phyloP scores from a whole-genome alignment of 2,113 vertebrate species.

The Aplodontia rufa region DNA sequence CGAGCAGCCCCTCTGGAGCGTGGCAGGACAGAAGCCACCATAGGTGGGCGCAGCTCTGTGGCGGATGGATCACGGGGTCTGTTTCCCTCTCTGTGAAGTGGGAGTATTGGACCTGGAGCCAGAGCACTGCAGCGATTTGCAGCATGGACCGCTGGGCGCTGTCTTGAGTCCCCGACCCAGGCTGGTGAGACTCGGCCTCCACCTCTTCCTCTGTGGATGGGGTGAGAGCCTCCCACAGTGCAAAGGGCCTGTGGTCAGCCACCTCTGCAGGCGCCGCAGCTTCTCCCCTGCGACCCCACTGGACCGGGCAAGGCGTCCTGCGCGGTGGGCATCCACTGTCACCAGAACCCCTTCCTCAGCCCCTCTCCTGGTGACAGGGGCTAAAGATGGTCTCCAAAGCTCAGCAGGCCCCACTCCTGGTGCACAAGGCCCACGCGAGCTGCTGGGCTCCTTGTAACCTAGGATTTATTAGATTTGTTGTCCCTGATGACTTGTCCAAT shows the following conservation, averaged over 20 bases:
- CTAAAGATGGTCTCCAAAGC: slow-evolving; percentile 69
- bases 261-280: rapidly evolving
- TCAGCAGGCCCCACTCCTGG: slow-evolving; percentile 57
- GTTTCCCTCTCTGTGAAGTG: not conserved
- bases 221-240: no score
- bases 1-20: not conserved
- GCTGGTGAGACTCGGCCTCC: no score
- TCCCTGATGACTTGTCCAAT: slow-evolving; percentile 72
- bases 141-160: rapidly evolving
- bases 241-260: no score
- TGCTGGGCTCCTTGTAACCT: slow-evolving; percentile 68
- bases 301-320: not conserved
- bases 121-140: not conserved
- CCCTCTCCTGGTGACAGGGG: slow-evolving; percentile 54
- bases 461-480: slow-evolving; percentile 70
- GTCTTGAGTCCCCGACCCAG: not conserved
- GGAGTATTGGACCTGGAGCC: not conserved
- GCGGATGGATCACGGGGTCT: rapidly evolving
- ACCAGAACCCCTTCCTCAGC: not conserved
- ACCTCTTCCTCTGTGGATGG: no score
- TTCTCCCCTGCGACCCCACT: no score
- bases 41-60: rapidly evolving
- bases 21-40: rapidly evolving
- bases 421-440: not conserved
- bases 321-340: not conserved